A percentile compares a stretch with the other conserved stretches of the same genome.
Conservation (phyloP, 2,888 invertebrate genomes). For the Callyntrura sp. region DNA sequence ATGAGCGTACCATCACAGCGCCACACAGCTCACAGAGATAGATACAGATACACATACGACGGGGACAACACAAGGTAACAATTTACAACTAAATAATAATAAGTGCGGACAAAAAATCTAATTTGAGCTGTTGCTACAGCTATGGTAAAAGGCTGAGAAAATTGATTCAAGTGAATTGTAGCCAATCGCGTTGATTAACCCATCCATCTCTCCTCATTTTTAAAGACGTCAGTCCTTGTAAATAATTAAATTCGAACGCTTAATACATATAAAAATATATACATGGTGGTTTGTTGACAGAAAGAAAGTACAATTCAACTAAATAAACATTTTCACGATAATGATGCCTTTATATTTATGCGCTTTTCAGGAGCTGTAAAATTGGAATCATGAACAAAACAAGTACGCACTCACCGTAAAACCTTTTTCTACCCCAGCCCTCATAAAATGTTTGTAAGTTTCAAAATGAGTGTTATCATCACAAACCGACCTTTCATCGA, state of each 20-base stretch:
- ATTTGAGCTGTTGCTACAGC: background rate
- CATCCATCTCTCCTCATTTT: too few species aligned
- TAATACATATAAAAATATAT: background rate
- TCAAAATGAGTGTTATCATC: conserved; percentile 12
- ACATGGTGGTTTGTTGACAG: background rate
- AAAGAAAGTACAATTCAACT: background rate
- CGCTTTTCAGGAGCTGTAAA: background rate
- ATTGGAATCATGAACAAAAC: background rate
- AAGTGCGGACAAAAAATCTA: background rate
- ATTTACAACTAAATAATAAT: background rate
- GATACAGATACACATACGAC: too few species aligned
- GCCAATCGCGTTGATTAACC: too few species aligned
- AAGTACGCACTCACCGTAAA: background rate
- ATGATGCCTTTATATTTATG: background rate
- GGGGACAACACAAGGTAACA: too few species aligned
- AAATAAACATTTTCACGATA: background rate
- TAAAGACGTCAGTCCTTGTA: too few species aligned
- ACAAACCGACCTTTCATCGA: conserved; percentile 22
- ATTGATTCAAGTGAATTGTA: background rate
- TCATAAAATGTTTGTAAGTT: background rate
- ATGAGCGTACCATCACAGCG: conserved; percentile 19
- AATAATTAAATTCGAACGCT: too few species aligned
- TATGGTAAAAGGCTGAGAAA: background rate
- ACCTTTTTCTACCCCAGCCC: background rate
- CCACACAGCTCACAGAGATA: too few species aligned